A percentile compares a stretch with the other conserved stretches of the same genome.
Conservation (phyloP, 2,888 invertebrate species). For the Linnaemya vulpina region DNA sequence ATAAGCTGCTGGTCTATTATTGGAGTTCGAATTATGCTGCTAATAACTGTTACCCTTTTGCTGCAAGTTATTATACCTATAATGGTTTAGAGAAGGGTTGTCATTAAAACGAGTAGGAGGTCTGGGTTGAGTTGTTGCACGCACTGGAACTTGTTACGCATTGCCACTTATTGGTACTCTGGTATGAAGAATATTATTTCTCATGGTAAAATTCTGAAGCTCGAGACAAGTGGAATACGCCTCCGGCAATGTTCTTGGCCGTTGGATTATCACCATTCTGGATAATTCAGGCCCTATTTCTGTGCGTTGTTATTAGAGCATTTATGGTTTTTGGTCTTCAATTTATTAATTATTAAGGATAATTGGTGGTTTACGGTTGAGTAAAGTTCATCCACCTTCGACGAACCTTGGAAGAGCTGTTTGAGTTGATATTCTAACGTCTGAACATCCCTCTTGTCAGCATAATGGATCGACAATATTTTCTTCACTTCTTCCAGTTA, state of each 20-base stretch:
- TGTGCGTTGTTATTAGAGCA: neutral
- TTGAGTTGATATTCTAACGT: conserved; percentile 69
- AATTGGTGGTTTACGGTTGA: conserved; percentile 69
- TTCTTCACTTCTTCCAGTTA: conserved; percentile 68
- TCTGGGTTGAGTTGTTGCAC: too few species aligned
- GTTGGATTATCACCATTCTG: conserved; percentile 37
- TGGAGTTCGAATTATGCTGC: too few species aligned
- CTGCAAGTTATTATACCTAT: too few species aligned
- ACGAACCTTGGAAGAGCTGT: neutral
- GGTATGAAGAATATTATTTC: too few species aligned
- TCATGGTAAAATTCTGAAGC: neutral
- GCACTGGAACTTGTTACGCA: too few species aligned
- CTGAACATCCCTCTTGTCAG: conserved; percentile 69
- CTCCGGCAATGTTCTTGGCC: neutral
- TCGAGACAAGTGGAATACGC: neutral
- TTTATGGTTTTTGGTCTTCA: neutral
- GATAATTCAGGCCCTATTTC: conserved; percentile 34
- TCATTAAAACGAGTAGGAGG: too few species aligned
- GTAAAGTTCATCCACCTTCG: conserved; percentile 21
- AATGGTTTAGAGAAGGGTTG: too few species aligned
- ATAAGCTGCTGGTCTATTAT: too few species aligned
- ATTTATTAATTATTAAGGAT: conserved; percentile 69
- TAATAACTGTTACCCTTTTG: too few species aligned
- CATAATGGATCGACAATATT: conserved; percentile 70
- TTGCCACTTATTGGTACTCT: too few species aligned